Base-by-base conservation (phyloP, 2,888 invertebrate species). In the Thyatira batis region DNA sequence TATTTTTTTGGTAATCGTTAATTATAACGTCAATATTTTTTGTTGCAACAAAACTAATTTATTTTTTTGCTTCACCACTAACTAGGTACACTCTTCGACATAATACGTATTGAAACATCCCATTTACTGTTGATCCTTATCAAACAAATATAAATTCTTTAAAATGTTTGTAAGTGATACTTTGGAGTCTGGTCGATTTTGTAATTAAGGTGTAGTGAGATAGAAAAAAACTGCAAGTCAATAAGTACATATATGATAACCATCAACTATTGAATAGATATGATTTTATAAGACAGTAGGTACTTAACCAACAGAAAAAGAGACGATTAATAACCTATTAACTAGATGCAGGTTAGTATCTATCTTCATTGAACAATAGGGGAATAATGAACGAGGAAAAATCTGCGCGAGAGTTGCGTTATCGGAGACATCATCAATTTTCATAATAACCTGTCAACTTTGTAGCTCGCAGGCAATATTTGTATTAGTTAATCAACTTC, bases 11-110 rank as follows among this genome's bases (percentile, higher is more conserved):
- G 69, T 63, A 56, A 63, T 70, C 76, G 71, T 77, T 87, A 88
- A 89, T 88, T 87, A 88, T 79, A 82, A 78, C 77, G 83, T 89
- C 81, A 81, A 65, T 71, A 88, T 87, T 89, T 88, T 27, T 48
- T 48, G 48, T 68, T 63, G 61, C 57, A 60, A 57, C 65, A 69
- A 84, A 87, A 84, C 78, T 86, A 85, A 89, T 89, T 87, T 84
- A 83, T 84, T 89, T 89, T 88, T 88, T 88, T 66, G 52, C 45
- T 50, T 53, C 46, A 30, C 45, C 43, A 53, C 65, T 60, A 66
- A 61, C 58, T 65, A 51, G 52, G 58, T 56, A 27, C 52, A 50
- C 17, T 27, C 20, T 25, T 30, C 55, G 55, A 52, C 55, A 55
- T 49, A 59, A 51, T n/a, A n/a, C n/a, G 55, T 49, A 27, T 52